Percentiles rank a stretch among this genome's conserved stretches.
These are phyloP conservation scores for Drosophila quinaria DNA, from an alignment of 2,888 invertebrate species.

Conservation along the genomic window DNA sequence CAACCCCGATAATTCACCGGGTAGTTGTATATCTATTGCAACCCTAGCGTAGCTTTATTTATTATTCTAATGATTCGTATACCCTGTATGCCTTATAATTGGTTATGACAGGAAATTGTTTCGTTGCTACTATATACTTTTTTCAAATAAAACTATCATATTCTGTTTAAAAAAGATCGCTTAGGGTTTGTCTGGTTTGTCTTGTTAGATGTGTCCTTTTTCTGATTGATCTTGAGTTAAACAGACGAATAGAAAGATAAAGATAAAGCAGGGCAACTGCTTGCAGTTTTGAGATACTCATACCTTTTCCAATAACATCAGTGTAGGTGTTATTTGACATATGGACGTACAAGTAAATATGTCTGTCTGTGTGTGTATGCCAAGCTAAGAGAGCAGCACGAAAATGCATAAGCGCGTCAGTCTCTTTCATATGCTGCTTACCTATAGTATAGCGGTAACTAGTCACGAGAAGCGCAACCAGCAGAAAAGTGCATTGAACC, in stretches of 20 bases:
- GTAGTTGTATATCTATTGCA: slow-evolving; percentile 21
- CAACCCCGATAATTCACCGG: slow-evolving; percentile 43
- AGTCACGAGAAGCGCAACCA: slow-evolving; percentile 61
- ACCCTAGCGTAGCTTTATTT: slow-evolving; percentile 4
- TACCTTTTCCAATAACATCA: slow-evolving; percentile 18
- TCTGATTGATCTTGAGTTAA: not conserved
- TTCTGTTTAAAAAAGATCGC: too few relatives aligned
- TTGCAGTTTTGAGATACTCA: not conserved
- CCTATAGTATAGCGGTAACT: slow-evolving; percentile 51
- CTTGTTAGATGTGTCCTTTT: too few relatives aligned
- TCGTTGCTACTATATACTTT: not conserved
- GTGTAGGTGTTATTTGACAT: slow-evolving; percentile 26
- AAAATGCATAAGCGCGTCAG: slow-evolving; percentile 34
- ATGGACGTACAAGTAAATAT: slow-evolving; percentile 5
- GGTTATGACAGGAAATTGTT: not conserved
- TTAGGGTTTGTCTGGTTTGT: too few relatives aligned
- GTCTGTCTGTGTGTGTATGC: not conserved
- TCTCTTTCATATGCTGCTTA: slow-evolving; percentile 35
- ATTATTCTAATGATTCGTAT: slow-evolving; percentile 13
- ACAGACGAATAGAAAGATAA: not conserved
- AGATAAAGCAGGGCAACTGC: not conserved
- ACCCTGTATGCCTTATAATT: slow-evolving; percentile 11
- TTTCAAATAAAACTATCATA: not conserved
- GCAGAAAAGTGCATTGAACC: slow-evolving; percentile 65
- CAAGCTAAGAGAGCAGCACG: slow-evolving; percentile 16